Evolutionary conservation across 2,113 vertebrate species (phyloP), one percentile per base, ranked within the genome.

Genomic region (Colinus virginianus): DNA sequence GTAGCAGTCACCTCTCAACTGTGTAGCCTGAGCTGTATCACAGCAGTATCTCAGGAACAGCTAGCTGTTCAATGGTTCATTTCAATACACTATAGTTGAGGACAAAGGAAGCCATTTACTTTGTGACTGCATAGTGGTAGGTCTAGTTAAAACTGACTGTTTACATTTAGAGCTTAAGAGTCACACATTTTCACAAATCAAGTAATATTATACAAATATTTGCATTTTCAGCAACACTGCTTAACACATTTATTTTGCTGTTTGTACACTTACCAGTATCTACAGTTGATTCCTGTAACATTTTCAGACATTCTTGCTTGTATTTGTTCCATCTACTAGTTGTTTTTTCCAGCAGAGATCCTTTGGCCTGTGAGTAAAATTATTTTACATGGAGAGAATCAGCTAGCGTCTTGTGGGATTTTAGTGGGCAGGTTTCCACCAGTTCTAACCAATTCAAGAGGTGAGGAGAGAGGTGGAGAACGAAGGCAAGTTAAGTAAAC

Each of bases 301-400:
- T 98, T 94, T 78, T 97, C 85, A 98, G 97, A 92, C 99, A 99
- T 74, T 97, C 97, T 78, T 98, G 96, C 92, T 96, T 98, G 90
- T 99, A 99, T 67, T 98, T 96, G 20, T 96, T 96, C 97, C 99
- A 99, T 78, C 98, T 97, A 38, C 93, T 69, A 15, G 98, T 98
- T 69, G 98, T 96, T 94, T 98, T 98, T 81, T 99, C 97, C 58
- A 99, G 97, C 58, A 98, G 43, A 26, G 98, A 98, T 48, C 97
- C 98, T 81, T 96, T 97, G 76, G 97, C 98, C 98, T 99, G 95
- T 48, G 74, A 84, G 48, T 84, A 63, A 84, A 96, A 94, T 89
- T 68, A 80, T 34, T 84, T 70, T 11, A 63, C 3, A n/a, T 2
- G 2, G 82, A 61, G 30, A 85, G 84, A 75, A 69, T 26, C 19